Evolutionary conservation across 2,797 vertebrate species (phyloP).

Genomic region (Phaenicophaeus curvirostris): DNA sequence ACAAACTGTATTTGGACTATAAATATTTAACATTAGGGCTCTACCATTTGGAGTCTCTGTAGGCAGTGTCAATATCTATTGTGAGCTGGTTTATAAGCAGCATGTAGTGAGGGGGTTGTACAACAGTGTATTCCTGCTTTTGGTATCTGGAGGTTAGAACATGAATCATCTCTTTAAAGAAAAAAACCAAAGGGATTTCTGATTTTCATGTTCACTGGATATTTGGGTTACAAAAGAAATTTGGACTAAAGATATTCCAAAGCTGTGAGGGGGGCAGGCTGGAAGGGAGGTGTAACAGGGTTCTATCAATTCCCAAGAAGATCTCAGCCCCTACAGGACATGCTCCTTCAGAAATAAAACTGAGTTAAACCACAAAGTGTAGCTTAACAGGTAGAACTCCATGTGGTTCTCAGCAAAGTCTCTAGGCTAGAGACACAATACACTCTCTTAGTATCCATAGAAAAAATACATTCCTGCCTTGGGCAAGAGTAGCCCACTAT

Average conservation of each 20-base stretch:
- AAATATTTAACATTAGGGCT: constrained; percentile 16
- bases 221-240: background rate
- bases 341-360: background rate
- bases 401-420: background rate
- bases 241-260: background rate
- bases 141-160: background rate
- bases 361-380: background rate
- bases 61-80: background rate
- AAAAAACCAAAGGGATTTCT: background rate
- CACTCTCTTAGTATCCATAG: accelerated
- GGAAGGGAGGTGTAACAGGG: background rate
- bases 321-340: background rate
- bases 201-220: background rate
- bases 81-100: background rate
- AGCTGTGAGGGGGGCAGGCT: background rate
- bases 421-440: background rate
- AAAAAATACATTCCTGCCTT: background rate
- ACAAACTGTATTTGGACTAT: background rate
- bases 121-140: background rate
- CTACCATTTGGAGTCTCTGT: background rate
- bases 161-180: background rate
- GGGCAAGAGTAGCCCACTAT: background rate
- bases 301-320: background rate
- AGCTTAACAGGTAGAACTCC: background rate
- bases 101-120: accelerated